Evolutionary conservation across 2,888 invertebrate species (phyloP).

Genomic region (Chloroclystis v-ata): DNA sequence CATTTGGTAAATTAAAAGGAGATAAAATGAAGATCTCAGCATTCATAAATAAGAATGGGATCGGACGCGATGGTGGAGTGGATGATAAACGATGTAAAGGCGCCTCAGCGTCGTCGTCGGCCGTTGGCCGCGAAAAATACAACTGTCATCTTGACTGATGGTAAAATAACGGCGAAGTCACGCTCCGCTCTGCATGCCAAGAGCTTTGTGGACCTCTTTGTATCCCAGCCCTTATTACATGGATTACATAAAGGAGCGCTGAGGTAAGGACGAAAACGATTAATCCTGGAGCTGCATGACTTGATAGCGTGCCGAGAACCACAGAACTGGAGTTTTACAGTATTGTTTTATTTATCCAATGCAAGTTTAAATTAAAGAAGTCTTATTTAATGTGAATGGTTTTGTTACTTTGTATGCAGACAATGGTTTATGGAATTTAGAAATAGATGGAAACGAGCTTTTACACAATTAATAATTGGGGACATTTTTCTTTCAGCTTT

Average conservation of each 20-base stretch:
- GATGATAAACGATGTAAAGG: conserved; percentile 71
- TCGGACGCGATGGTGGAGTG: conserved; percentile 54
- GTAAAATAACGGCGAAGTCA: conserved; percentile 71
- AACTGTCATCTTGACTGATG: conserved; percentile 76
- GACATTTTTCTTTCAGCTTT: not conserved
- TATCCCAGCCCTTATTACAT: conserved; percentile 58
- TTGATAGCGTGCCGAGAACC: conserved; percentile 28
- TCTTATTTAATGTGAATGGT: too few species aligned
- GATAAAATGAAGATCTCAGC: conserved; percentile 34
- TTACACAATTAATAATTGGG: not conserved
- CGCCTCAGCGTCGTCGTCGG: conserved; percentile 71
- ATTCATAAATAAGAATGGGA: conserved; percentile 62
- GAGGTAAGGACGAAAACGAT: conserved; percentile 42
- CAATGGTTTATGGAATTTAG: not conserved
- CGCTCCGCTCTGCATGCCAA: conserved; percentile 66
- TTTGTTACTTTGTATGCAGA: not conserved
- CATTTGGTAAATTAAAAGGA: conserved; percentile 8
- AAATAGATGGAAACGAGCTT: too few species aligned
- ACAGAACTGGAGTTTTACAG: conserved; percentile 16
- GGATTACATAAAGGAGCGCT: conserved; percentile 50
- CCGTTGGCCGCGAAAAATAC: conserved; percentile 73
- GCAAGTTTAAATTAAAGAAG: conserved; percentile 7
- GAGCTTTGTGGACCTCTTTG: conserved; percentile 62
- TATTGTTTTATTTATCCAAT: conserved; percentile 16
- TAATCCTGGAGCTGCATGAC: conserved; percentile 32